These are phyloP conservation scores for Tipula lateralis DNA, from an alignment of 2,888 invertebrate species.

Conservation along the genomic window DNA sequence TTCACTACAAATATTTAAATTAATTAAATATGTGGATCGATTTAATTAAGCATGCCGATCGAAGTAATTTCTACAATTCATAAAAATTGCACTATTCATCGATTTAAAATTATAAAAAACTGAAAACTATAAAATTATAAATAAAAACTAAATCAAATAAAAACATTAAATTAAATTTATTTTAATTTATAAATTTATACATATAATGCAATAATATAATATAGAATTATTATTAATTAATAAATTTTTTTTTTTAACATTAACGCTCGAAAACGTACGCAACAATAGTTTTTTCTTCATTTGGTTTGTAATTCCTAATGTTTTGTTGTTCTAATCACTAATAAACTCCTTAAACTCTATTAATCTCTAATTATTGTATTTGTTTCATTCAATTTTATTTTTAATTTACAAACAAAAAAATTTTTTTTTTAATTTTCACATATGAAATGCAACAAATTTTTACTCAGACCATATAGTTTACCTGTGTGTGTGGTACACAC, in stretches of 20 bases:
- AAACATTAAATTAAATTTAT: neutral
- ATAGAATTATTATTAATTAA: neutral
- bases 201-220: neutral
- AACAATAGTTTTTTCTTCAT: neutral
- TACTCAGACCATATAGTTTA: slow-evolving; percentile 11
- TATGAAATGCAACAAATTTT: neutral
- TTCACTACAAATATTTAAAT: too few species aligned
- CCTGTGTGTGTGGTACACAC: neutral
- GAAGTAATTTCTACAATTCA: too few species aligned
- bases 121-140: neutral
- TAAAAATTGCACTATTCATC: too few species aligned
- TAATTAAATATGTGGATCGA: too few species aligned
- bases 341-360: neutral
- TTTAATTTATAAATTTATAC: neutral
- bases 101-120: too few species aligned
- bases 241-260: neutral
- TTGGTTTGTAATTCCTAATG: neutral
- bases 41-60: too few species aligned
- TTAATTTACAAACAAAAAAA: neutral
- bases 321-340: neutral
- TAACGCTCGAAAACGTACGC: neutral
- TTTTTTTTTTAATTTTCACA: neutral
- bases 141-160: neutral
- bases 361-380: slow-evolving; percentile 5
- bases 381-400: neutral